These are phyloP conservation scores for Drosophila stalkeri DNA, from an alignment of 2,888 invertebrate species.

Conservation along the genomic window DNA sequence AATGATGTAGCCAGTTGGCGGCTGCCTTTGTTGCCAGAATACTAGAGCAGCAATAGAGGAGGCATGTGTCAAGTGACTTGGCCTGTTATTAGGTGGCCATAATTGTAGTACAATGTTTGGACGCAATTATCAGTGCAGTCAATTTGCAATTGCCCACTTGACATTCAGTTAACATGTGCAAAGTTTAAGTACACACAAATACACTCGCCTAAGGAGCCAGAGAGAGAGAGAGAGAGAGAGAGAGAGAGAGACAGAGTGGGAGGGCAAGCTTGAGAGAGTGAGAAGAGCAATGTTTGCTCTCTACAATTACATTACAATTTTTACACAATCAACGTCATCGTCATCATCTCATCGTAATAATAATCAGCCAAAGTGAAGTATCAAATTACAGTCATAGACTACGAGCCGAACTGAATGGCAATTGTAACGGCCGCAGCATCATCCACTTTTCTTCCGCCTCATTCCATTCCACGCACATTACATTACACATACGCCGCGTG, in stretches of 20 bases:
- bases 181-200: slow-evolving; percentile 50
- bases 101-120: slow-evolving; percentile 45
- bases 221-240: not conserved
- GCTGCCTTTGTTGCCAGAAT: slow-evolving; percentile 18
- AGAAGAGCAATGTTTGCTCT: slow-evolving; percentile 40
- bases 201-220: too few relatives aligned
- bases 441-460: not conserved
- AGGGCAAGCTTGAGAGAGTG: not conserved
- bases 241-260: not conserved
- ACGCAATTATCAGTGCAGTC: slow-evolving; percentile 63
- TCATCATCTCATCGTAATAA: slow-evolving; percentile 69
- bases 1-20: slow-evolving; percentile 57
- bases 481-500: slow-evolving; percentile 46
- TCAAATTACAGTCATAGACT: slow-evolving; percentile 72
- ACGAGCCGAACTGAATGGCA: slow-evolving; percentile 58
- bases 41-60: slow-evolving; percentile 14
- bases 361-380: slow-evolving; percentile 81
- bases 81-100: slow-evolving; percentile 26
- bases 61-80: slow-evolving; percentile 23
- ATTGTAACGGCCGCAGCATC: slow-evolving; percentile 58
- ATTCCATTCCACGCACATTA: slow-evolving; percentile 20
- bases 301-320: slow-evolving; percentile 79
- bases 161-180: slow-evolving; percentile 55
- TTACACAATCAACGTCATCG: slow-evolving; percentile 80
- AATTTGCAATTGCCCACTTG: slow-evolving; percentile 65